Conservation (phyloP, 2,888 invertebrate species). For the Liodrosophila aerea region DNA sequence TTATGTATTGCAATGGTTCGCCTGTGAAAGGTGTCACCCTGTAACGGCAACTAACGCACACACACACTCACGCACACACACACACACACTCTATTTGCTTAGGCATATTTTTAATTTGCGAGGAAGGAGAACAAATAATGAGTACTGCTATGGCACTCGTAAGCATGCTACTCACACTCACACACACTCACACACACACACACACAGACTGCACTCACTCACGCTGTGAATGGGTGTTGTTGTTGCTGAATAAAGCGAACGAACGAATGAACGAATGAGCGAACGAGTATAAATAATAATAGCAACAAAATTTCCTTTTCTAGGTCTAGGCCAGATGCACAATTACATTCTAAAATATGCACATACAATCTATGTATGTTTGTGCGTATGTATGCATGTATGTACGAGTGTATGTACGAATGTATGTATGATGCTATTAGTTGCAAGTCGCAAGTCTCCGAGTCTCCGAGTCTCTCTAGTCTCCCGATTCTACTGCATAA, state of each 20-base stretch:
- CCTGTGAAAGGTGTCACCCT: constrained; percentile 39
- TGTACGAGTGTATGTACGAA: background rate
- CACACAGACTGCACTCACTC: constrained; percentile 25
- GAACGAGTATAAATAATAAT: constrained; percentile 70
- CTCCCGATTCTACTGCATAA: constrained; percentile 34
- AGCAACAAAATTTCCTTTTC: constrained; percentile 82
- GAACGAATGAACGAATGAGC: constrained; percentile 32
- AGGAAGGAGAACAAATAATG: constrained; percentile 80
- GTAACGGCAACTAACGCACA: constrained; percentile 44
- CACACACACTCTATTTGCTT: constrained; percentile 68
- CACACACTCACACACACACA: constrained; percentile 5
- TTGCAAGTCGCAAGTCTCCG: constrained; percentile 19
- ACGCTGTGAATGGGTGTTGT: constrained; percentile 16
- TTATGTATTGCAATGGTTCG: background rate
- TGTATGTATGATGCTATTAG: constrained; percentile 28
- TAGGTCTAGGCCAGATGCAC: constrained; percentile 82
- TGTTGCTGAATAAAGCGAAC: constrained; percentile 24
- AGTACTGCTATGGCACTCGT: constrained; percentile 38
- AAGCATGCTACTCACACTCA: no score
- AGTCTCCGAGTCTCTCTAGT: constrained; percentile 28
- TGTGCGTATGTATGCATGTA: constrained; percentile 17
- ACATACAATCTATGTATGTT: constrained; percentile 40
- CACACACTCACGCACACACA: constrained; percentile 40
- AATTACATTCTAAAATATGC: constrained; percentile 81
- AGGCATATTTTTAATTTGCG: constrained; percentile 75